Percentiles rank a stretch among this genome's conserved stretches.
phyloP scores from a whole-genome alignment of 2,888 invertebrate genomes.

The Syritta pipiens region DNA sequence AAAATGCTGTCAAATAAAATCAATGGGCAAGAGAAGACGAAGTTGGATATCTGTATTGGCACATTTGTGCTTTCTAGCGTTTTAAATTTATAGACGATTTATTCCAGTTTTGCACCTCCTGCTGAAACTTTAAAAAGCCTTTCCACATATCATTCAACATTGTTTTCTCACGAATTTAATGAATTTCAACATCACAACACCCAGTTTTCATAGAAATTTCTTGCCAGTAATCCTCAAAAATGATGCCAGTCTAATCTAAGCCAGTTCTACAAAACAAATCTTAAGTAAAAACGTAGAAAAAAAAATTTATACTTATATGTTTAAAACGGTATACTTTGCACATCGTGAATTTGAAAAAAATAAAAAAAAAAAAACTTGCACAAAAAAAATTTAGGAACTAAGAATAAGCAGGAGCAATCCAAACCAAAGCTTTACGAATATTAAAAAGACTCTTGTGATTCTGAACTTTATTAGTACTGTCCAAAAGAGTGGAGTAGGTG shows the following conservation, averaged over 20 bases:
- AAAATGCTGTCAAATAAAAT: too few relatives aligned
- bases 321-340: conserved; percentile 47
- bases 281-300: neutral
- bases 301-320: conserved; percentile 22
- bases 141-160: neutral
- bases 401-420: conserved; percentile 47
- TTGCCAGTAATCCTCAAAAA: neutral
- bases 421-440: conserved; percentile 49
- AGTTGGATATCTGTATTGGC: too few relatives aligned
- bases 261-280: conserved; percentile 6
- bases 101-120: too few relatives aligned
- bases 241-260: conserved; percentile 19
- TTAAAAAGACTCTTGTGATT: too few relatives aligned
- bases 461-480: too few relatives aligned
- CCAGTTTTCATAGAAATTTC: neutral
- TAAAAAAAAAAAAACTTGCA: conserved; percentile 31
- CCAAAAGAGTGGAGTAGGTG: too few relatives aligned
- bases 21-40: too few relatives aligned
- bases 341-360: conserved; percentile 38
- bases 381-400: conserved; percentile 30
- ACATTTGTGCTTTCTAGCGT: too few relatives aligned
- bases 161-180: neutral
- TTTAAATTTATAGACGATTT: too few relatives aligned
- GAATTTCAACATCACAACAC: neutral
- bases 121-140: too few relatives aligned